Evolutionary conservation across 2,888 invertebrate species (phyloP), one percentile per base, ranked within the genome.

Genomic region (Saturnia japonica): DNA sequence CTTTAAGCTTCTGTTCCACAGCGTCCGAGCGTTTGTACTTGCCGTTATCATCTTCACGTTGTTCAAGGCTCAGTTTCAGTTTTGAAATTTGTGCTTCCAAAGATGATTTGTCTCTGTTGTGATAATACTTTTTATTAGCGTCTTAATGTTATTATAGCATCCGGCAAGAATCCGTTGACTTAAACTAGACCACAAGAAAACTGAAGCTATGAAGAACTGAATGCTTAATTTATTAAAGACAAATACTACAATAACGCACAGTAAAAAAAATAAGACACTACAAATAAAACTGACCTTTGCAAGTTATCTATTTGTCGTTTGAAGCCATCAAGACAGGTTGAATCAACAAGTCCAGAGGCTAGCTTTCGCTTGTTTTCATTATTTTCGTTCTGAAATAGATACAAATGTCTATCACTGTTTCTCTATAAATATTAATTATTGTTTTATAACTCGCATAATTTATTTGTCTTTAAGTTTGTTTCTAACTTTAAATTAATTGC

Each of bases 1-100:
- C 97, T 72, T 97, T 95, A 0, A 97, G 95, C 79, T 97, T 96
- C 72, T 97, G 96, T 25, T 95, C 96, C n/a, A 96, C 90, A 66
- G 95, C 94, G 75, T 97, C 97, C 4, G 96, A 94, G 62, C 96
- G 91, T 80, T 96, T 96, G 68, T 95, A 95, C 80, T 96, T 91
- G 0, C 95, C 94, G 60, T 95, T 95, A 80, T 96, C 96, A 86
- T 95, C 96, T 68, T 96, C 95, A 19, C 95, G 88, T 62, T 95
- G 94, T 19, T 96, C 95, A 71, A 97, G 84, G 34, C 95, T 95
- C 7, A 95, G 88, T 81, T 97, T 96, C 68, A 97, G 85, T 76
- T 96, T 96, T 0, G 95, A 93, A 67, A 97, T 95, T 47, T 95
- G 96, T 28, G 96, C 95, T 80, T 97, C 96, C 66, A 97, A 82